Conservation (phyloP, 2,888 invertebrate genomes). For the Mythimna ferrago region DNA sequence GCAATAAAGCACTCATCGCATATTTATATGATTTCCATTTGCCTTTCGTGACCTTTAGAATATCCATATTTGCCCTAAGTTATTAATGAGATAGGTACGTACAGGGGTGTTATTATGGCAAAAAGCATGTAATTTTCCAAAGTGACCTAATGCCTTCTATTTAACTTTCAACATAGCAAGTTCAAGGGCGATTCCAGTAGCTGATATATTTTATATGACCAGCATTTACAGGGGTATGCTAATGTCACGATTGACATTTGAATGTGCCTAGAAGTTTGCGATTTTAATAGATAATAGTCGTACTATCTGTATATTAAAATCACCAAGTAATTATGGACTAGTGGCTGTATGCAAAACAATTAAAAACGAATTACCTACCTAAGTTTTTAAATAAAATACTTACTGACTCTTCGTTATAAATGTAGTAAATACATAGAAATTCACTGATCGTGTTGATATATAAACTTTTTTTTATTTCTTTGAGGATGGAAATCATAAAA, state of each 20-base stretch:
- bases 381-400: not conserved
- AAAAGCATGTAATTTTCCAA: slow-evolving; percentile 30
- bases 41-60: slow-evolving; percentile 22
- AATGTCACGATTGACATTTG: not conserved
- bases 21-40: slow-evolving; percentile 33
- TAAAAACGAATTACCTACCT: not conserved
- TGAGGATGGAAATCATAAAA: too few species aligned
- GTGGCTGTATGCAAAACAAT: not conserved
- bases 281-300: slow-evolving; percentile 7
- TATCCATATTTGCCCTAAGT: slow-evolving; percentile 8
- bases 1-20: not conserved
- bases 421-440: not conserved
- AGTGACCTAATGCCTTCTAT: slow-evolving; percentile 1
- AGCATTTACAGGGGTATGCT: slow-evolving; percentile 2
- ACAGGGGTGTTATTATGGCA: slow-evolving; percentile 27
- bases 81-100: slow-evolving; percentile 16
- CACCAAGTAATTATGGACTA: not conserved
- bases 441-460: not conserved
- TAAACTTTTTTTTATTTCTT: not conserved
- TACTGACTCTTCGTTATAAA: not conserved
- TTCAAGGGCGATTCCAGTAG: slow-evolving; percentile 27
- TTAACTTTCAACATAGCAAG: not conserved
- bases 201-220: slow-evolving; percentile 20
- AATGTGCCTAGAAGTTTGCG: slow-evolving; percentile 1
- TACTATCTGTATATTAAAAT: slow-evolving; percentile 2